phyloP scores from a whole-genome alignment of 2,888 invertebrate genomes.

The Tetragnatha montana region DNA sequence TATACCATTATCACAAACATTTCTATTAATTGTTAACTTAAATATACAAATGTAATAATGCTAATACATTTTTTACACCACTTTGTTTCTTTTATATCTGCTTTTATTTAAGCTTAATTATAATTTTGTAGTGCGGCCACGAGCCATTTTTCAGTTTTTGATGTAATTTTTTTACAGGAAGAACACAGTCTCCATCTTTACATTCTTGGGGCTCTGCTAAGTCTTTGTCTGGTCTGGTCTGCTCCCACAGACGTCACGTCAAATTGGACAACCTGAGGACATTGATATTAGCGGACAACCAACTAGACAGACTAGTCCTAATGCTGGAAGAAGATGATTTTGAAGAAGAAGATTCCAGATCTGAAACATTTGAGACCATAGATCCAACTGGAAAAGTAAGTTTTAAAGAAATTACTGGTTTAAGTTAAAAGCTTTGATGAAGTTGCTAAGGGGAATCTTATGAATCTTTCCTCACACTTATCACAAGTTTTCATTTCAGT shows the following conservation, averaged over 20 bases:
- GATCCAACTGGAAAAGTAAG: constrained; percentile 62
- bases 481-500: too few relatives aligned
- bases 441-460: not conserved
- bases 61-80: too few relatives aligned
- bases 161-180: constrained; percentile 22
- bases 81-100: too few relatives aligned
- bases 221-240: constrained; percentile 75
- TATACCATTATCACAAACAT: too few relatives aligned
- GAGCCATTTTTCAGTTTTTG: too few relatives aligned
- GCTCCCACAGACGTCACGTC: constrained; percentile 88
- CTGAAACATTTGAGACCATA: constrained; percentile 70
- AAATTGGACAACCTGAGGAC: constrained; percentile 88
- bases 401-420: too few relatives aligned
- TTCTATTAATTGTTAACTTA: too few relatives aligned
- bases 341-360: constrained; percentile 79
- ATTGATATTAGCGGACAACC: constrained; percentile 89
- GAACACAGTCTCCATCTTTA: constrained; percentile 68
- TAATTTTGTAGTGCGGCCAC: too few relatives aligned
- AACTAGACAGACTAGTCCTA: constrained; percentile 78
- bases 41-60: too few relatives aligned
- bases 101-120: too few relatives aligned
- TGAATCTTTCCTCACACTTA: too few relatives aligned
- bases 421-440: too few relatives aligned
- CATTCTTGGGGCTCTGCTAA: constrained; percentile 70
- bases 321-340: constrained; percentile 81